A percentile compares a stretch with the other conserved stretches of the same genome.
Evolutionary conservation across 2,797 vertebrate genomes (phyloP).

Genomic region (Lepus townsendii): DNA sequence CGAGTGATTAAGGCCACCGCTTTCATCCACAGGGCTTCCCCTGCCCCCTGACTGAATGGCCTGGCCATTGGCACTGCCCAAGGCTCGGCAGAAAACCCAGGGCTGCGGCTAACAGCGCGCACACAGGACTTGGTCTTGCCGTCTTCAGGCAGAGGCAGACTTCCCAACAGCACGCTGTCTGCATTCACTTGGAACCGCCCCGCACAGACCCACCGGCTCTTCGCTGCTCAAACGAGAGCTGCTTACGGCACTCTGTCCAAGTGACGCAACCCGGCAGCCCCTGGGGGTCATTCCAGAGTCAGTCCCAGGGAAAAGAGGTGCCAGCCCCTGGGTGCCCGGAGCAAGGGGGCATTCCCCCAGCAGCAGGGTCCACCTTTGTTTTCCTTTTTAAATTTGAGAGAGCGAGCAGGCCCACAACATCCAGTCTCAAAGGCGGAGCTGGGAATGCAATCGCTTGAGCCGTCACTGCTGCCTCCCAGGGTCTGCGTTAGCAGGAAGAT

Average conservation of each 20-base stretch:
- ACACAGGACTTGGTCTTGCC: background rate
- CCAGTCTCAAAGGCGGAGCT: no score
- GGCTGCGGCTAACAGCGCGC: background rate
- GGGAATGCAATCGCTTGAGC: no score
- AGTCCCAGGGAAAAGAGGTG: background rate
- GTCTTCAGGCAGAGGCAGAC: background rate
- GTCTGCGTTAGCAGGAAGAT: no score
- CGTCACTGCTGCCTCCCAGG: no score
- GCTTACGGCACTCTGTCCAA: background rate
- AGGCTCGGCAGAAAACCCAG: background rate
- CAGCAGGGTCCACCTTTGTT: background rate
- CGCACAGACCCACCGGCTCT: background rate
- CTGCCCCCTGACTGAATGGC: background rate
- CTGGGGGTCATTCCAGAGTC: background rate
- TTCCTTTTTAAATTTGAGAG: no score
- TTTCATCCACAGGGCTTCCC: background rate
- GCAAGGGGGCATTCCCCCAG: no score
- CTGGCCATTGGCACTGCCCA: background rate
- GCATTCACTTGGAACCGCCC: background rate
- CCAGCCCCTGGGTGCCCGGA: background rate
- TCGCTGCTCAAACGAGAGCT: background rate
- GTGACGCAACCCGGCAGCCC: background rate
- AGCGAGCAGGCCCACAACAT: no score
- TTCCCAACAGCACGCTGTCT: background rate
- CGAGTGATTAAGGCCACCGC: background rate